These are phyloP conservation scores for Acanthisitta chloris DNA, from an alignment of 2,113 vertebrate genomes.

Conservation along the genomic window DNA sequence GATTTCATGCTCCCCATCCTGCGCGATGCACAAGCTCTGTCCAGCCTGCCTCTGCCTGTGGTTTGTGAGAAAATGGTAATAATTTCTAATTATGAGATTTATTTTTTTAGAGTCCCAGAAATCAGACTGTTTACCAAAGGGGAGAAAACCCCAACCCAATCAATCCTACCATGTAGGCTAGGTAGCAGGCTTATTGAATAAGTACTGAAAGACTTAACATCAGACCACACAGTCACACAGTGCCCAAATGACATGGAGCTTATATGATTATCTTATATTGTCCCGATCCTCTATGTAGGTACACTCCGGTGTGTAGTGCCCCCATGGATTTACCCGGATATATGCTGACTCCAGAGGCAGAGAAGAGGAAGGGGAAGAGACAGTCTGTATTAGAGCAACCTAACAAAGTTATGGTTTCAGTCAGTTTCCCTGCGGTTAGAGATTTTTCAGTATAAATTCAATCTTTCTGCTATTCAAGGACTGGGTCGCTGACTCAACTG, in stretches of 20 bases:
- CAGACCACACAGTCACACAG: neutral
- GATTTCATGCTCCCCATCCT: neutral
- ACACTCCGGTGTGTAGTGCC: neutral
- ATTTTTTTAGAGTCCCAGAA: neutral
- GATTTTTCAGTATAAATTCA: neutral
- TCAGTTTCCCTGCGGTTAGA: neutral
- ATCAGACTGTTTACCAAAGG: neutral
- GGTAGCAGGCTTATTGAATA: neutral
- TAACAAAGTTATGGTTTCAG: neutral
- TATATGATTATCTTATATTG: neutral
- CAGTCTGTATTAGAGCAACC: neutral
- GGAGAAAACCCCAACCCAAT: neutral
- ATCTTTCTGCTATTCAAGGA: neutral
- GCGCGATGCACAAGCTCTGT: neutral
- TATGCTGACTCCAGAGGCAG: neutral
- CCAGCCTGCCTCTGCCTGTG: rapidly evolving
- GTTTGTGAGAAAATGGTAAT: neutral
- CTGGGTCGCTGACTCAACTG: neutral
- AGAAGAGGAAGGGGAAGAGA: no score
- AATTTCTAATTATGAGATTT: neutral
- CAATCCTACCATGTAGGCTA: neutral
- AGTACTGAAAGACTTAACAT: neutral
- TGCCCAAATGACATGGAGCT: neutral
- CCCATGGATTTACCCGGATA: neutral
- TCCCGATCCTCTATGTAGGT: neutral